Evolutionary conservation across 2,113 vertebrate species (phyloP).

Genomic region (Oceanodroma tethys): DNA sequence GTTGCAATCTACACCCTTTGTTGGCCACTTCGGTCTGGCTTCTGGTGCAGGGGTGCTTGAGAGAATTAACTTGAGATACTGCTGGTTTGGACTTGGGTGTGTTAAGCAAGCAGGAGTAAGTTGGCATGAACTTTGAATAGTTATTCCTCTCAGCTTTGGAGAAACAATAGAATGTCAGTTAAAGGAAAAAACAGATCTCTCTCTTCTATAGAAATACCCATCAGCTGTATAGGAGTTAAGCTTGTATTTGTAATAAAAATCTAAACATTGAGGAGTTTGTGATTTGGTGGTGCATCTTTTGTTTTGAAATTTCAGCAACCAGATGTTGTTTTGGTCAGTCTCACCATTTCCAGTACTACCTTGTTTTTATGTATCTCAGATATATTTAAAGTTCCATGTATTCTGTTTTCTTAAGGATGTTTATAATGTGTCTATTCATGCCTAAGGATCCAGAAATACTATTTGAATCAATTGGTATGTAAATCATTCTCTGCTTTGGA

Average conservation of each 20-base stretch:
- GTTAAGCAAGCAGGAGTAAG: neutral
- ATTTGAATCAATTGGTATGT: slow-evolving; percentile 1
- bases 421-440: neutral
- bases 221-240: neutral
- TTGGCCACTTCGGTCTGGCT: fast-evolving
- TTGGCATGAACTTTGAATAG: neutral
- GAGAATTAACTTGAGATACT: neutral
- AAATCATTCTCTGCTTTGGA: slow-evolving; percentile 35
- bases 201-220: neutral
- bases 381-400: neutral
- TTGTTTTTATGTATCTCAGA: neutral
- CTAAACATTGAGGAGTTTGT: neutral
- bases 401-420: neutral
- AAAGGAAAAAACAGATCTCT: neutral
- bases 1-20: too few species aligned
- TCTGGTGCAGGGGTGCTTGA: neutral
- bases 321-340: neutral
- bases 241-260: neutral
- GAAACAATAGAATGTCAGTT: neutral
- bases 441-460: slow-evolving; percentile 2
- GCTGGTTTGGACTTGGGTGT: neutral
- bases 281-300: neutral
- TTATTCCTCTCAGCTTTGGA: neutral
- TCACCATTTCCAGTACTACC: neutral
- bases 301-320: neutral